Evolutionary conservation across 30 jellyfish, hydroid and myxozoan genomes (phyloP).

Genomic region (Haliclystus octoradiatus): DNA sequence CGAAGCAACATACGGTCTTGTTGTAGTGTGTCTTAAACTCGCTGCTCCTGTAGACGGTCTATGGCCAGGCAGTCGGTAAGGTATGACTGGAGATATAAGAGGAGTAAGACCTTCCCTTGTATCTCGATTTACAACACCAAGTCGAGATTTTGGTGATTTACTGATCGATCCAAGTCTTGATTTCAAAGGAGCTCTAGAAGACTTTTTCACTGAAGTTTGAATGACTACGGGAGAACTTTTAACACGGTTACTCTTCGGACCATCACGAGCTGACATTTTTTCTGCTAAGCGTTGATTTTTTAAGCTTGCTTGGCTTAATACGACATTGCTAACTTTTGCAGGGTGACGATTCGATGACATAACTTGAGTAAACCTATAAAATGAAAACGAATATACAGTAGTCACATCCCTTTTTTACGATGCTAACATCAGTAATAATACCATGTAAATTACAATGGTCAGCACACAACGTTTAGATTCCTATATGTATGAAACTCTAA

Average conservation of each 20-base stretch:
- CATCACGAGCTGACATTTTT: neutral
- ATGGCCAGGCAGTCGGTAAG: neutral
- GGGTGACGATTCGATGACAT: neutral
- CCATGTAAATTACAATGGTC: neutral
- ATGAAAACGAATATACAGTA: no score
- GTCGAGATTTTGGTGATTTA: conserved; percentile 1
- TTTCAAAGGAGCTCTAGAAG: no score
- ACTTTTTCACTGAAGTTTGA: neutral
- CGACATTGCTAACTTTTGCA: neutral
- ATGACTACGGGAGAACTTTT: neutral
- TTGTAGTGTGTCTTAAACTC: neutral
- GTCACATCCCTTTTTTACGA: no score
- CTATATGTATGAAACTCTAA: no score
- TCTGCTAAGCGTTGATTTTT: neutral
- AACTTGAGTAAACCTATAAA: neutral
- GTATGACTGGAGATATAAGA: neutral
- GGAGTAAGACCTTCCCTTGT: neutral
- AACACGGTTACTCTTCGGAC: neutral
- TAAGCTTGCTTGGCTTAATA: neutral
- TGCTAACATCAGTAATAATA: no score
- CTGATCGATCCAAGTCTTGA: neutral
- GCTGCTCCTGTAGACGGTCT: neutral
- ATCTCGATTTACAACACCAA: neutral
- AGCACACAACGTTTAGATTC: no score
- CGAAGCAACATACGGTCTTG: neutral